Evolutionary conservation across 2,888 invertebrate genomes (phyloP).

Genomic region (Junonia oenone): DNA sequence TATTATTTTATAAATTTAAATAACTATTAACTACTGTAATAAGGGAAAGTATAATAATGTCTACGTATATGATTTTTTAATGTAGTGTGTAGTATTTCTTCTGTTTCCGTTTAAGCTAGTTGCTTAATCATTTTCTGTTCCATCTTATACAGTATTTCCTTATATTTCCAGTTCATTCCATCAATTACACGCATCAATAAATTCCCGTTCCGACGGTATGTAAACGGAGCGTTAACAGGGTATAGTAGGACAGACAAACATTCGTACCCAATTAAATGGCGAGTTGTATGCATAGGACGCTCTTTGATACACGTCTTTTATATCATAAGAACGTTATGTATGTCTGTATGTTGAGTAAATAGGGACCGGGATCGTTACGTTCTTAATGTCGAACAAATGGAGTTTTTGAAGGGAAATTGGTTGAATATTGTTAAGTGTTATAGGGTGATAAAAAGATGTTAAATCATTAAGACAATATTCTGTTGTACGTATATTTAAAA

Average conservation of each 20-base stretch:
- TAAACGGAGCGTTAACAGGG: conserved; percentile 20
- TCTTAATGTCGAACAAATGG: neutral
- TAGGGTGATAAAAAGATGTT: neutral
- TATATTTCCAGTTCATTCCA: neutral
- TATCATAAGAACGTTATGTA: conserved; percentile 9
- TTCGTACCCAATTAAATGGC: conserved; percentile 65
- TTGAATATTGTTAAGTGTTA: neutral
- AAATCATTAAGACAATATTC: too few relatives aligned
- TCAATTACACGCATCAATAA: neutral
- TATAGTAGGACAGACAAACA: conserved; percentile 50
- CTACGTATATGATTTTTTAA: too few relatives aligned
- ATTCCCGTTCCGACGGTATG: conserved; percentile 1
- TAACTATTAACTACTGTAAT: too few relatives aligned
- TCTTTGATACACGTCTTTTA: conserved; percentile 36
- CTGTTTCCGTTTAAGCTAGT: neutral
- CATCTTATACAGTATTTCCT: neutral
- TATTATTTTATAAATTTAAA: too few relatives aligned
- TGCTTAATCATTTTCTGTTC: neutral
- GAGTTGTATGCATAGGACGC: conserved; percentile 59
- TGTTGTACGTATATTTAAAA: too few relatives aligned
- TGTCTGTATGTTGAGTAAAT: neutral
- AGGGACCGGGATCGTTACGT: neutral
- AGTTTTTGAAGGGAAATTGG: neutral
- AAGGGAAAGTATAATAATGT: too few relatives aligned
- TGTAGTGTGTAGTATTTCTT: too few relatives aligned